A percentile compares a stretch with the other conserved stretches of the same genome.
Conservation (phyloP, 2,113 vertebrate genomes). For the Erinaceus europaeus region DNA sequence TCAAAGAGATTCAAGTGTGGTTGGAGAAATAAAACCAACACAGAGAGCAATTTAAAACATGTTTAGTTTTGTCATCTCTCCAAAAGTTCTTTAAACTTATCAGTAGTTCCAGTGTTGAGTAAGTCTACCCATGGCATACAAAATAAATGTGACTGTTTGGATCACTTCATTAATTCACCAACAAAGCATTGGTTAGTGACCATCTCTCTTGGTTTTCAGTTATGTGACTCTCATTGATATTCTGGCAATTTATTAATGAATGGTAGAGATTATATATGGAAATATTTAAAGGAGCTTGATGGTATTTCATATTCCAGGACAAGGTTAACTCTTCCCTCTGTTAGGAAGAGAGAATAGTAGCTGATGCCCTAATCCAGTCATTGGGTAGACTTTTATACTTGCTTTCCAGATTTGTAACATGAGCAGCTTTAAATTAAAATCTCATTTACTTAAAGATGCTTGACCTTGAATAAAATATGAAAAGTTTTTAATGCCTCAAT, state of each 20-base stretch:
- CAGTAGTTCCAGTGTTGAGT: no score
- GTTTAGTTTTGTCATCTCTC: not conserved
- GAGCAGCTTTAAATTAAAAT: not conserved
- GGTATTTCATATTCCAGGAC: conserved; percentile 2
- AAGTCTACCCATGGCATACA: not conserved
- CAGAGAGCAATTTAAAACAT: not conserved
- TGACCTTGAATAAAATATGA: not conserved
- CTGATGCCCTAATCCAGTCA: no score
- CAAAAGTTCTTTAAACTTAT: no score
- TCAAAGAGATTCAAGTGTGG: not conserved
- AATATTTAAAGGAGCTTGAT: not conserved
- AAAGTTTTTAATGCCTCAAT: not conserved
- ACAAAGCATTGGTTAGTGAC: not conserved
- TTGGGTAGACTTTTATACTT: no score
- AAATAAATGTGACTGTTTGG: not conserved
- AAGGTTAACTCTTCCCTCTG: not conserved
- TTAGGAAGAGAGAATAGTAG: not conserved
- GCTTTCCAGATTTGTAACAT: no score
- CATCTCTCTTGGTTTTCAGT: not conserved
- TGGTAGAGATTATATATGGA: not conserved
- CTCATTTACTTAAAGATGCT: not conserved
- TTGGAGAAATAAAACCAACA: not conserved
- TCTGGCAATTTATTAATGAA: not conserved
- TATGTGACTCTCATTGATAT: not conserved
- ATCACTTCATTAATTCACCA: not conserved